phyloP scores from a whole-genome alignment of 2,113 vertebrate genomes.

The Lanius collurio region DNA sequence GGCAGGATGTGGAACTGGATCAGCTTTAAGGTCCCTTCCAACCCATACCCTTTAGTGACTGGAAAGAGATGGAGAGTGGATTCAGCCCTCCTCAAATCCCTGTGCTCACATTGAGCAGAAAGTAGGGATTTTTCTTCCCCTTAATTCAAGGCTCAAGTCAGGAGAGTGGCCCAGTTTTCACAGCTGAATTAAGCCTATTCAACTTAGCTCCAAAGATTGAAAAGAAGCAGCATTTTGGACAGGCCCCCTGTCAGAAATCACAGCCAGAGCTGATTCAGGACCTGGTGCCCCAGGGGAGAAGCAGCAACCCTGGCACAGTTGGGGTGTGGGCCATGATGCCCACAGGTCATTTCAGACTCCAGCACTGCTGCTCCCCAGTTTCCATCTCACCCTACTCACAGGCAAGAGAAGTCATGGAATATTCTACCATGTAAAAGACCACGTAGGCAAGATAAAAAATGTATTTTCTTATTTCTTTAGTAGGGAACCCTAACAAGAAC shows the following conservation, averaged over 20 bases:
- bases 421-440: background rate
- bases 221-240: background rate
- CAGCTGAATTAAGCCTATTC: background rate
- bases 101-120: background rate
- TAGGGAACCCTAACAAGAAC: background rate
- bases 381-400: background rate
- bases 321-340: fast-evolving
- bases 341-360: background rate
- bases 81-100: background rate
- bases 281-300: background rate
- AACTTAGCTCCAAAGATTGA: background rate
- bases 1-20: background rate
- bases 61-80: background rate
- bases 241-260: background rate
- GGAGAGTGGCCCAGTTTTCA: background rate
- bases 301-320: background rate
- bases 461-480: background rate
- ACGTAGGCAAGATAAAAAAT: background rate
- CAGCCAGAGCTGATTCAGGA: background rate
- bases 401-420: background rate
- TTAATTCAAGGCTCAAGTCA: background rate
- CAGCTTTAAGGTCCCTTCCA: background rate
- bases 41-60: background rate
- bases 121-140: fast-evolving
- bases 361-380: background rate